Base-by-base conservation (phyloP, 23 tunicate genomes). In the Phallusia fumigata region DNA sequence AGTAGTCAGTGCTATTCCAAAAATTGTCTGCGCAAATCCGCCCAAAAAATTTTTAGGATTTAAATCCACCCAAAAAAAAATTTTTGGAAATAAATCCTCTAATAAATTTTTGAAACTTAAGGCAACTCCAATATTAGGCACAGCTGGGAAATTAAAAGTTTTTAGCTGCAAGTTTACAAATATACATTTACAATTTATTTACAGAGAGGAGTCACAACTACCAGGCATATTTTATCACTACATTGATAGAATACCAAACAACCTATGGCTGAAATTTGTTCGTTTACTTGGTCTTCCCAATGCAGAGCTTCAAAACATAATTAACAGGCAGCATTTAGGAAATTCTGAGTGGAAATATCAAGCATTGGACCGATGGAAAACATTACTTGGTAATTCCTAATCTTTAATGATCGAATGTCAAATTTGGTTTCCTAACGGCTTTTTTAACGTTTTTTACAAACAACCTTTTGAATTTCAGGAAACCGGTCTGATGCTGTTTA, bases 291-390 rank as follows among this genome's bases (percentile, higher is more conserved):
- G 87, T 0, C 31, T 76, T 12, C 8, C 8, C 11, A 81, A 84
- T 49, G 19, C 31, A 50, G 87, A 84, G 15, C 30, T 84, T 18
- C 64, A 53, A 40, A 52, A 33, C 34, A 77, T n/a, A n/a, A n/a
- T 52, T 31, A 36, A 0, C 44, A 36, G 81, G 13, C n/a, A 26
- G 0, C 2, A 53, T 35, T 21, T 16, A 1, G 76, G 76, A 12
- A 15, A 12, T 33, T n/a, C 31, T 33, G 87, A 84, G 28, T 53
- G 28, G 76, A 84, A 84, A 36, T 84, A 84, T 36, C 81, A 84
- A 36, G 35, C 65, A 28, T 64, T 84, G 36, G 53, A 53, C 6
- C 50, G 87, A 52, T 84, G 87, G 87, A 84, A 53, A 84, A 76
- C 76, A 74, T 76, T 36, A 52, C 19, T 84, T 0, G 87, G 87